Evolutionary conservation across 2,113 vertebrate genomes (phyloP).

Genomic region (Ictalurus punctatus): DNA sequence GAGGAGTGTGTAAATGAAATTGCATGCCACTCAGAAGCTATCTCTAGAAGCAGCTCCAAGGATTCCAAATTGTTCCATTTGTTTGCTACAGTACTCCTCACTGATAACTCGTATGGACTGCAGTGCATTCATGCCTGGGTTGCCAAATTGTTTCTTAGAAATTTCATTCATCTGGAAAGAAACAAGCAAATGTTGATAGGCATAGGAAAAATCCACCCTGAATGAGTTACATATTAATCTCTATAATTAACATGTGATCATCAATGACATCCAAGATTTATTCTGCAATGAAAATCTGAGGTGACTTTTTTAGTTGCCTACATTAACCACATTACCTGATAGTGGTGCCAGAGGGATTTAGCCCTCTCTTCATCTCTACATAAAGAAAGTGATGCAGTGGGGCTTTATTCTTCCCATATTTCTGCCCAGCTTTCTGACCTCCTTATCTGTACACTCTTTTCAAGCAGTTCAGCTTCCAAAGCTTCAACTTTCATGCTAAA

Average conservation of each 20-base stretch:
- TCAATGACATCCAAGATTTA: neutral
- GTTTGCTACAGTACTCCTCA: neutral
- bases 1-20: slow-evolving; percentile 30
- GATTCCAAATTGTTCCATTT: slow-evolving; percentile 15
- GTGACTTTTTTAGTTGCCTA: neutral
- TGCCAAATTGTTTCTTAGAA: neutral
- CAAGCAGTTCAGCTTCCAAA: neutral
- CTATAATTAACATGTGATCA: neutral
- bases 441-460: neutral
- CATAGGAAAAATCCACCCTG: neutral
- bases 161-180: neutral
- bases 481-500: neutral
- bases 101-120: neutral
- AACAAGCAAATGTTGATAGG: neutral
- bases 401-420: neutral
- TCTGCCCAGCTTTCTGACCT: neutral
- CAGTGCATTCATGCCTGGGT: neutral
- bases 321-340: neutral
- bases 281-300: neutral
- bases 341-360: neutral
- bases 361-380: neutral
- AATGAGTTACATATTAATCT: neutral
- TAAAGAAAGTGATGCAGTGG: neutral
- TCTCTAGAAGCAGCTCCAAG: slow-evolving; percentile 13
- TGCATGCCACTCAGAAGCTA: slow-evolving; percentile 22